Conservation (phyloP, 2,797 vertebrate genomes). For the Spatula versicolor region DNA sequence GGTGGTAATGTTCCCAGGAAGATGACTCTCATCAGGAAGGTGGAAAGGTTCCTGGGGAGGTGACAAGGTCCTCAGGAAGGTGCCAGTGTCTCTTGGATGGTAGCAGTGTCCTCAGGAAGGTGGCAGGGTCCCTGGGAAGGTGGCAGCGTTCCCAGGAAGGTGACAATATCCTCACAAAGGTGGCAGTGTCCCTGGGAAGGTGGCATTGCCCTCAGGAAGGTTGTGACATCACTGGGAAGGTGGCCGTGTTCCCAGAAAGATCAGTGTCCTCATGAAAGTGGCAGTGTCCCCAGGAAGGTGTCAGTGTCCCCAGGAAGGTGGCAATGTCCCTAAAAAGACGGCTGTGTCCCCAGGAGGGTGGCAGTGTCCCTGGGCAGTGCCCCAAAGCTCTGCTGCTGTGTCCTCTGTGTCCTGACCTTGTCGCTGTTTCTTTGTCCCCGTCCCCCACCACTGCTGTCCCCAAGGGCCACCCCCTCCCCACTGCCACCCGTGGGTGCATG, state of each 20-base stretch:
- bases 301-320: not conserved
- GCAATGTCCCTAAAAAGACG: not conserved
- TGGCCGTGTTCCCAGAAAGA: not conserved
- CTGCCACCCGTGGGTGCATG: too few relatives aligned
- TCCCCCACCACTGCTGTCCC: not conserved
- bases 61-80: not conserved
- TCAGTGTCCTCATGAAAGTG: accelerated
- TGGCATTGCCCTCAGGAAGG: not conserved
- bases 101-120: not conserved
- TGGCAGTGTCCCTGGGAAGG: not conserved
- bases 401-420: not conserved
- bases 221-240: not conserved
- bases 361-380: not conserved
- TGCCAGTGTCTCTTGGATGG: accelerated
- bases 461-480: not conserved
- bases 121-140: not conserved
- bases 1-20: not conserved
- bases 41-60: not conserved
- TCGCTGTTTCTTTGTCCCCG: not conserved
- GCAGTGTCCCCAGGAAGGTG: accelerated
- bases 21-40: not conserved
- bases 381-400: not conserved
- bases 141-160: not conserved
- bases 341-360: not conserved
- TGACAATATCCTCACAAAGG: not conserved